Evolutionary conservation across 2,888 invertebrate genomes (phyloP).

Genomic region (Stegana nigrithorax): DNA sequence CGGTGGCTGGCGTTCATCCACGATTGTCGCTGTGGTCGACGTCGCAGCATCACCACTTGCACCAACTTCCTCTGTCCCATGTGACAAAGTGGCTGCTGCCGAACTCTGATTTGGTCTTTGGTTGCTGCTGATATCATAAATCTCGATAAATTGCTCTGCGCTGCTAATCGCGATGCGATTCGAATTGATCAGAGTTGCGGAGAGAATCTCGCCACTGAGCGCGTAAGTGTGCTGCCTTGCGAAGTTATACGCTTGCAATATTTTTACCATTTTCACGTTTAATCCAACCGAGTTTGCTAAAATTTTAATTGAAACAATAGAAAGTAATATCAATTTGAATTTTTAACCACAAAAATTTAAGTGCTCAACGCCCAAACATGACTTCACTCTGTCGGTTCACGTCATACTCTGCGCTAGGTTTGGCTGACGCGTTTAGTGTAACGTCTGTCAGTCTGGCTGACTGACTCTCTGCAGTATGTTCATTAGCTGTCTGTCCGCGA

Average conservation of each 20-base stretch:
- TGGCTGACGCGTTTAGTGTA: neutral
- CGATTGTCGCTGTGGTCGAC: constrained; percentile 24
- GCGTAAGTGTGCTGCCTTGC: constrained; percentile 66
- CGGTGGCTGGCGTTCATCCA: constrained; percentile 50
- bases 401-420: constrained; percentile 7
- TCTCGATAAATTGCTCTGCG: constrained; percentile 67
- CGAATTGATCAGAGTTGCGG: constrained; percentile 62
- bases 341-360: neutral
- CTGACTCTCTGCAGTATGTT: neutral
- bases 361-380: constrained; percentile 16
- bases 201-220: constrained; percentile 64
- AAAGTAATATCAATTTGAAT: too few relatives aligned
- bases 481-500: neutral
- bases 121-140: constrained; percentile 62
- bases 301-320: too few relatives aligned
- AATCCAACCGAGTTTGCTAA: neutral
- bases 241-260: constrained; percentile 67
- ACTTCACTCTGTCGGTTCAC: constrained; percentile 11
- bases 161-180: constrained; percentile 66
- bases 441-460: neutral
- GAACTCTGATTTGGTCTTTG: constrained; percentile 26
- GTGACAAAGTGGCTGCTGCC: constrained; percentile 26
- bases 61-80: constrained; percentile 9
- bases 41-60: constrained; percentile 15
- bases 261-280: constrained; percentile 63